Evolutionary conservation across 2,888 invertebrate genomes (phyloP).

Genomic region (Sphaerophoria rueppellii): DNA sequence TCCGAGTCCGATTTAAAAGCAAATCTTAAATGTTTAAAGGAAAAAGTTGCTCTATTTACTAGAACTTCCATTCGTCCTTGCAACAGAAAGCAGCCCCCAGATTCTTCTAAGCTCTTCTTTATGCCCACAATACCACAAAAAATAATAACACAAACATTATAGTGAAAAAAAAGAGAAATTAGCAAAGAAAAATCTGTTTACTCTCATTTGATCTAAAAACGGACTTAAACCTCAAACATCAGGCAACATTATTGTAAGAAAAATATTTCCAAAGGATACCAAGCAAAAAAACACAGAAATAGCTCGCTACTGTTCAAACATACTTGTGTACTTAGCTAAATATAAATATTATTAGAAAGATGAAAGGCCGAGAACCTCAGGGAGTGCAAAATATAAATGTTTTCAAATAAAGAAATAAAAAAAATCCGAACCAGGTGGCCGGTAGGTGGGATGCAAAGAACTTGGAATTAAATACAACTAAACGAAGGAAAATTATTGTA

Average conservation of each 20-base stretch:
- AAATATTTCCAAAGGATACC: not conserved
- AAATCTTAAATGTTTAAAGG: no score
- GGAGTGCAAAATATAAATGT: not conserved
- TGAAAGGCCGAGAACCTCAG: slow-evolving; percentile 8
- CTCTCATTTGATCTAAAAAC: slow-evolving; percentile 55
- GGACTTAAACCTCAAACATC: slow-evolving; percentile 51
- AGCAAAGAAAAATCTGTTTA: slow-evolving; percentile 66
- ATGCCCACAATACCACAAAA: slow-evolving; percentile 21
- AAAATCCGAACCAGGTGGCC: not conserved
- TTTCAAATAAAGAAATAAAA: not conserved
- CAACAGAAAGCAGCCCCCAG: no score
- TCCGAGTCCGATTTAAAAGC: no score
- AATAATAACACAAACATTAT: slow-evolving; percentile 38
- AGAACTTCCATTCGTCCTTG: no score
- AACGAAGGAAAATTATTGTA: slow-evolving; percentile 42
- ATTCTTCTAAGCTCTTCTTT: no score
- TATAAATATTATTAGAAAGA: slow-evolving; percentile 12
- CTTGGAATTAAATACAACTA: slow-evolving; percentile 65
- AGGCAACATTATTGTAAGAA: slow-evolving; percentile 3
- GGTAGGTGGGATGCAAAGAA: slow-evolving; percentile 16
- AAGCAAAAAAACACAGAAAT: no score
- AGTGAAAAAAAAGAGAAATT: slow-evolving; percentile 66
- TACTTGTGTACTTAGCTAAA: not conserved
- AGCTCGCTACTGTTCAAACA: not conserved
- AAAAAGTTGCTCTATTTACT: no score